These are phyloP conservation scores for Aselliscus stoliczkanus DNA, from an alignment of 2,797 vertebrate species.

Conservation along the genomic window DNA sequence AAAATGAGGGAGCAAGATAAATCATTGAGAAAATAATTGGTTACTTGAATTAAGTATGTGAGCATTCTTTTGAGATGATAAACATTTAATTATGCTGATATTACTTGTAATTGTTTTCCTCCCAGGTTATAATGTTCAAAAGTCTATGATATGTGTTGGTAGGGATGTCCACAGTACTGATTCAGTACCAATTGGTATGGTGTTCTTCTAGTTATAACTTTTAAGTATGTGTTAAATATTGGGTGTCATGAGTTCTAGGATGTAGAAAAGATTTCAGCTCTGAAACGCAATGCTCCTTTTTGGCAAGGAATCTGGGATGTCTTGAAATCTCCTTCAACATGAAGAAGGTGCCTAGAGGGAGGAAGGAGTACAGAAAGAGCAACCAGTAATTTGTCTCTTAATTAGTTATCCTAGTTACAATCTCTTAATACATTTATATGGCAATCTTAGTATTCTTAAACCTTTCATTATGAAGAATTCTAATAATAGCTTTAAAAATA, in stretches of 20 bases:
- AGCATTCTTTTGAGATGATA: neutral
- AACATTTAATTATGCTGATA: neutral
- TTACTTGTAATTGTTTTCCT: neutral
- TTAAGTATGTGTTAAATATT: neutral
- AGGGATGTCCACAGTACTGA: neutral
- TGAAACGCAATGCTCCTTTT: neutral
- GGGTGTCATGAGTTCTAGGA: neutral
- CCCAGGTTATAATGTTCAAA: neutral
- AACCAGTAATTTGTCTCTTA: neutral
- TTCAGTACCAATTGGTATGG: neutral
- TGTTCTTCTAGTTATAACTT: neutral
- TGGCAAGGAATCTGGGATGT: neutral
- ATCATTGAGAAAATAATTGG: neutral
- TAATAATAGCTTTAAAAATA: neutral
- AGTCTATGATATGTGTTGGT: neutral
- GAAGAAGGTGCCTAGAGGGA: neutral
- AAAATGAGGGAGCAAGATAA: neutral
- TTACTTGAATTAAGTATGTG: neutral
- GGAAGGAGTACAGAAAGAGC: neutral
- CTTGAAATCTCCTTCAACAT: neutral
- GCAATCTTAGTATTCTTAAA: neutral
- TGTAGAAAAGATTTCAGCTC: neutral
- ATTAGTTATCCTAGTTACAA: neutral
- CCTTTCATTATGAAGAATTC: neutral
- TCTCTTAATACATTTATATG: neutral